Evolutionary conservation across 2,888 invertebrate species (phyloP), one percentile per base, ranked within the genome.

Genomic region (Nebria salina): DNA sequence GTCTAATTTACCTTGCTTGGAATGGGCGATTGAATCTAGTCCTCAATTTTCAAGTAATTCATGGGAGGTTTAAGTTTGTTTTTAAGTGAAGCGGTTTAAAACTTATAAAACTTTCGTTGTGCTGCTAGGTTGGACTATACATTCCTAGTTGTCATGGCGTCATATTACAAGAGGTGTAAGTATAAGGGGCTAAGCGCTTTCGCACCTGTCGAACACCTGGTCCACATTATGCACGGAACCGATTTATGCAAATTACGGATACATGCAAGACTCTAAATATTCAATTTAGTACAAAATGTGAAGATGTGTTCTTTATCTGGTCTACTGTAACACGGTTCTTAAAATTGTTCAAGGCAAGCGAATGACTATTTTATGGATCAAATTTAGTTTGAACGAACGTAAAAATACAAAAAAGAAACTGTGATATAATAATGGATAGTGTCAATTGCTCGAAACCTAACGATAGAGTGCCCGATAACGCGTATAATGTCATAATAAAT

Each of bases 131-230:
- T 5, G 13, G 54, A 54, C 54, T 54, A 7, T 54, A 54, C 54
- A 54, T 54, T 13, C 6, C 2, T 13, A 54, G 54, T 8, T 34
- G 34, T 26, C 70, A 70, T 25, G 26, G 70, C 70, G 34, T 70
- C 70, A 70, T 15, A 70, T 70, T 70, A 70, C 70, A 70, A 54
- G 54, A 54, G 70, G 70, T 70, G 11, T 26, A 70, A 13, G 70
- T 15, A 65, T 13, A 25, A 34, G 34, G 70, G 70, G 26, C 5
- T 26, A 70, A 70, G 70, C n/a, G 4, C 6, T 68, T 68, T 68
- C 68, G 68, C 70, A 70, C 70, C 70, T 70, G 70, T 70, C 70
- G 26, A 26, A 70, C 70, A 70, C 70, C 70, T 70, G 70, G 70
- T 54, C 54, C 54, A 7, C 8, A 54, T 54, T 54, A 54, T 54